Conservation (phyloP, 2,113 vertebrate genomes). For the Naja naja region DNA sequence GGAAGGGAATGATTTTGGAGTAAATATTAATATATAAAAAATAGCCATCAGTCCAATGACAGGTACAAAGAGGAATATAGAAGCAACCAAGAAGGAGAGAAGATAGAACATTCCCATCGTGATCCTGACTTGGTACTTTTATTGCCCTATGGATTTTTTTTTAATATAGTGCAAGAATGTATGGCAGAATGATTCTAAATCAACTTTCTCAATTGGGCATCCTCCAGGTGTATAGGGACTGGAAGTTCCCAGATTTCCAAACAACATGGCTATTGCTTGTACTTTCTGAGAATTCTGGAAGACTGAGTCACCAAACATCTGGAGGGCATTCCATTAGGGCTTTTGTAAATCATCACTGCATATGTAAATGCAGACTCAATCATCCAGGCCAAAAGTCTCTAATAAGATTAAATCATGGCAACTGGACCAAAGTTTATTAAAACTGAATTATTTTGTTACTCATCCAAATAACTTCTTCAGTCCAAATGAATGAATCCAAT, state of each 20-base stretch:
- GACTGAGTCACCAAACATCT: not conserved
- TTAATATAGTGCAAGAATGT: not conserved
- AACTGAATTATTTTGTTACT: too few relatives aligned
- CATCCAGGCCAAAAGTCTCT: too few relatives aligned
- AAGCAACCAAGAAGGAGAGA: not conserved
- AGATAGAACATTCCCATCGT: not conserved
- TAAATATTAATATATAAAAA: not conserved
- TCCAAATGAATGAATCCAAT: too few relatives aligned
- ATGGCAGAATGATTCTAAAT: not conserved
- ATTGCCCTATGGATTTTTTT: not conserved
- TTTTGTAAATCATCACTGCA: not conserved
- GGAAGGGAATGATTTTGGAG: not conserved
- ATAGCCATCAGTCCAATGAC: not conserved
- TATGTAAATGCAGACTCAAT: not conserved
- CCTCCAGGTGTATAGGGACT: not conserved
- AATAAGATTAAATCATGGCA: too few relatives aligned
- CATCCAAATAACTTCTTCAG: too few relatives aligned
- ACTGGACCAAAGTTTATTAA: too few relatives aligned
- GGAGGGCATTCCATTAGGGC: not conserved
- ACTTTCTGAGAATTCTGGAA: not conserved
- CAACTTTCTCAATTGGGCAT: not conserved
- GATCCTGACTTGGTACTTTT: not conserved
- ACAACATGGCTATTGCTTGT: not conserved
- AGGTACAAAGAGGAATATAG: not conserved
- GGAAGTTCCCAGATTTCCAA: not conserved